Conservation (phyloP, 2,888 invertebrate species). For the Scaptomyza polygonia region DNA sequence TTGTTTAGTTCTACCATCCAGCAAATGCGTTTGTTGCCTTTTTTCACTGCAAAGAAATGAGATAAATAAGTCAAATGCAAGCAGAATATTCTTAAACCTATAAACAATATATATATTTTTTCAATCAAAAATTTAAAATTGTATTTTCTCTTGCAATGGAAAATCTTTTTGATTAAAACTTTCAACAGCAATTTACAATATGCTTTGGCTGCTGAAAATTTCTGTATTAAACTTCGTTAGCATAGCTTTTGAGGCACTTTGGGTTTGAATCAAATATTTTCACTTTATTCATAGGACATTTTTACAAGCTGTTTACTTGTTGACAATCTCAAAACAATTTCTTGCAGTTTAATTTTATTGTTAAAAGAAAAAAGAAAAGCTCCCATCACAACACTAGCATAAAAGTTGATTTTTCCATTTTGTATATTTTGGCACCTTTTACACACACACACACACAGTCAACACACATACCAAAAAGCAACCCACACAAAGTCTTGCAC, state of each 20-base stretch:
- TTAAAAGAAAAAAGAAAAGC: constrained; percentile 19
- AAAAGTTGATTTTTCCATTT: constrained; percentile 57
- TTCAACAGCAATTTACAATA: background rate
- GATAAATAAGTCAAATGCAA: background rate
- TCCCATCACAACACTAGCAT: constrained; percentile 49
- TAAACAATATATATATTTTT: too few species aligned
- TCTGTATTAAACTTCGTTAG: background rate
- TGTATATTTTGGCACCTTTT: constrained; percentile 69
- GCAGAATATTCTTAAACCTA: background rate
- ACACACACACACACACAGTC: constrained; percentile 47
- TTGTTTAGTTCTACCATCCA: constrained; percentile 56
- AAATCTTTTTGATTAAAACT: background rate
- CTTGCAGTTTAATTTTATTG: constrained; percentile 43
- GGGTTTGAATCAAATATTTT: constrained; percentile 5
- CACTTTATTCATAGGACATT: constrained; percentile 21
- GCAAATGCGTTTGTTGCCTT: constrained; percentile 28
- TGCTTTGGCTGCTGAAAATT: background rate
- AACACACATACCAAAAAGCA: constrained; percentile 2
- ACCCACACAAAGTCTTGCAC: constrained; percentile 52
- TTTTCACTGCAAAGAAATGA: constrained; percentile 34
- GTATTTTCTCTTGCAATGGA: background rate
- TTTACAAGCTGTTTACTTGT: constrained; percentile 61
- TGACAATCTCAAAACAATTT: constrained; percentile 52
- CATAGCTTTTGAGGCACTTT: background rate
- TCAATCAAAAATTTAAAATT: too few species aligned